Percentiles rank a stretch among this genome's conserved stretches.
Conservation (phyloP, 2,797 vertebrate genomes). For the Sebastes vulpes region DNA sequence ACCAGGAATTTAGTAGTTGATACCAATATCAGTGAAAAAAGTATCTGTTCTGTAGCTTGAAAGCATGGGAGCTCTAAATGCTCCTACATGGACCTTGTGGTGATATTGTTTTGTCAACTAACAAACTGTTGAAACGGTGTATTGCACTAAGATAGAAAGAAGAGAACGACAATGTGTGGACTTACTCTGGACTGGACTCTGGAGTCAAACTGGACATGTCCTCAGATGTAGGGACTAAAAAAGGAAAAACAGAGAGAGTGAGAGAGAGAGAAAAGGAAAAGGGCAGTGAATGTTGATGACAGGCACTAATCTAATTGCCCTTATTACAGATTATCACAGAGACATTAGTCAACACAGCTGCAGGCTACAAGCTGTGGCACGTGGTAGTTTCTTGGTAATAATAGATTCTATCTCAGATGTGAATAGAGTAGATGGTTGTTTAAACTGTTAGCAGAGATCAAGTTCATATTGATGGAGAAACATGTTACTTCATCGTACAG, state of each 20-base stretch:
- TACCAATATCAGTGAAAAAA: too few species aligned
- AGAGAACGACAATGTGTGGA: slow-evolving; percentile 15
- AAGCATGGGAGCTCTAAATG: neutral
- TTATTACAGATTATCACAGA: slow-evolving; percentile 51
- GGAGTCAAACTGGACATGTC: slow-evolving; percentile 97
- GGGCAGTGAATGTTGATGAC: slow-evolving; percentile 33
- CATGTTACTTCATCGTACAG: neutral
- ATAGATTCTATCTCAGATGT: neutral
- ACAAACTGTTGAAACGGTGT: neutral
- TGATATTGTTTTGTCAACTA: neutral
- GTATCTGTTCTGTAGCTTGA: neutral
- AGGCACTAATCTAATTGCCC: slow-evolving; percentile 31
- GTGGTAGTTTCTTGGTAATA: neutral
- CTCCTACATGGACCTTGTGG: neutral
- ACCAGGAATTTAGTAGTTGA: too few species aligned
- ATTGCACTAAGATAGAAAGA: neutral
- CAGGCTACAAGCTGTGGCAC: slow-evolving; percentile 9
- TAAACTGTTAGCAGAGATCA: neutral
- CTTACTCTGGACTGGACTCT: slow-evolving; percentile 96
- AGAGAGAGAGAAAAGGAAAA: neutral
- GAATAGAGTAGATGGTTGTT: neutral
- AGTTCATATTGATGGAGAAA: neutral
- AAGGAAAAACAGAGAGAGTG: neutral
- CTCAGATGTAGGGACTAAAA: slow-evolving; percentile 91
- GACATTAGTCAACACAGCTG: slow-evolving; percentile 19